phyloP scores from a whole-genome alignment of 2,888 invertebrate species.

The Tenodera sinensis region DNA sequence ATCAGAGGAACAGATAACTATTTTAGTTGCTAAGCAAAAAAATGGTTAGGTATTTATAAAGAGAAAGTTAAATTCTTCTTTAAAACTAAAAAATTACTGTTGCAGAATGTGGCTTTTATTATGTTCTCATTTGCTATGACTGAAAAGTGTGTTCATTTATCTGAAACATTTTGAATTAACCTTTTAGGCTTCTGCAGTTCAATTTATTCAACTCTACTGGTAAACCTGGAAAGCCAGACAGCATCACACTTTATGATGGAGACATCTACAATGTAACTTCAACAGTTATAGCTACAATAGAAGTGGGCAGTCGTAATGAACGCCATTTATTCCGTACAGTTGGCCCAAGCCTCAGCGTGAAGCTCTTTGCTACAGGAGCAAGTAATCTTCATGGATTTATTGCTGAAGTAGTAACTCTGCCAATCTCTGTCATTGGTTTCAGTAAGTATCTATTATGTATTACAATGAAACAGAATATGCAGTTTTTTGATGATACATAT shows the following conservation, averaged over 20 bases:
- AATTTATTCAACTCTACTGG: slow-evolving; percentile 87
- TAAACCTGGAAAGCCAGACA: slow-evolving; percentile 77
- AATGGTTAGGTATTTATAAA: too few relatives aligned
- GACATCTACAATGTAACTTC: slow-evolving; percentile 81
- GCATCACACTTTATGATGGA: slow-evolving; percentile 85
- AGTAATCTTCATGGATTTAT: slow-evolving; percentile 93
- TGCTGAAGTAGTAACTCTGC: slow-evolving; percentile 92
- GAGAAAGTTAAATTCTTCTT: too few relatives aligned
- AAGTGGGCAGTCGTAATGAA: slow-evolving; percentile 66
- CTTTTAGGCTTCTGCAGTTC: slow-evolving; percentile 72
- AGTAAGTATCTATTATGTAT: slow-evolving; percentile 57
- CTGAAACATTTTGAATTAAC: neutral
- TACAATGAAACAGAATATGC: too few relatives aligned
- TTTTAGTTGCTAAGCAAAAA: too few relatives aligned
- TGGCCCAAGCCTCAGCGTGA: slow-evolving; percentile 79
- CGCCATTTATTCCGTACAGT: slow-evolving; percentile 72
- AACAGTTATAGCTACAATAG: slow-evolving; percentile 62
- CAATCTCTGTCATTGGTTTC: slow-evolving; percentile 85
- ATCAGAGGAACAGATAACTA: too few relatives aligned
- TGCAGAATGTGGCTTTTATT: too few relatives aligned
- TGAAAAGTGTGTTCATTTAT: too few relatives aligned
- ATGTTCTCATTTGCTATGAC: too few relatives aligned
- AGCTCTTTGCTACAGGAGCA: slow-evolving; percentile 92
- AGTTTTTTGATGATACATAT: neutral
- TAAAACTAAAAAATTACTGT: too few relatives aligned